Evolutionary conservation across 2,888 invertebrate species (phyloP).

Genomic region (Eupsilia transversa): DNA sequence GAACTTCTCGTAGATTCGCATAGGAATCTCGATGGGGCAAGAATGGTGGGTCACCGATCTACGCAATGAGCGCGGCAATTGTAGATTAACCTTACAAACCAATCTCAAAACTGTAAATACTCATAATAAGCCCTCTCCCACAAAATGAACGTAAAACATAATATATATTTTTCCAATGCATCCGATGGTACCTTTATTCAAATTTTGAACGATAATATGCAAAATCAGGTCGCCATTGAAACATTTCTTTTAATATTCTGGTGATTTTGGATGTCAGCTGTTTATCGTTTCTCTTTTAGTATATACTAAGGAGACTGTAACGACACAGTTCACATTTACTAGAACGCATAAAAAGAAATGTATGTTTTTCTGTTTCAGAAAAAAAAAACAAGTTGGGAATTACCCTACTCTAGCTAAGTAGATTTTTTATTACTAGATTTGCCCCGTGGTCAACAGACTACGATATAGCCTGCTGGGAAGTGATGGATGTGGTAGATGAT

Average conservation of each 20-base stretch:
- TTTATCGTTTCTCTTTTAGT: slow-evolving; percentile 34
- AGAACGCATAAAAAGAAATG: background rate
- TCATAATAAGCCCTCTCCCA: slow-evolving; percentile 41
- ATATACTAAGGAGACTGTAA: background rate
- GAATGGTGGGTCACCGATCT: background rate
- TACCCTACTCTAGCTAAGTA: background rate
- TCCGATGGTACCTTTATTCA: slow-evolving; percentile 65
- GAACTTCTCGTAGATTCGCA: background rate
- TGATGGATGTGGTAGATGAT: too few species aligned
- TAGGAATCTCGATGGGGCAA: background rate
- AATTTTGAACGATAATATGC: slow-evolving; percentile 65
- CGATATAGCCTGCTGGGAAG: too few species aligned
- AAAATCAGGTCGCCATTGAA: slow-evolving; percentile 64
- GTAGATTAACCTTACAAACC: background rate
- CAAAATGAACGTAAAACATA: slow-evolving; percentile 58
- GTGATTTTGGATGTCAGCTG: slow-evolving; percentile 37
- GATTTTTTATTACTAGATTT: background rate
- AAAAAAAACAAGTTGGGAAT: too few species aligned
- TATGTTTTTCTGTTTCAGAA: background rate
- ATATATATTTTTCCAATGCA: slow-evolving; percentile 62
- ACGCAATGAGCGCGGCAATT: background rate
- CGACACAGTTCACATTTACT: background rate
- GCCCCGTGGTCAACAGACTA: too few species aligned
- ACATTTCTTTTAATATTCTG: slow-evolving; percentile 65
- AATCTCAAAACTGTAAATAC: slow-evolving; percentile 16